Evolutionary conservation across 2,113 vertebrate genomes (phyloP).

Genomic region (Platysteira castanea): DNA sequence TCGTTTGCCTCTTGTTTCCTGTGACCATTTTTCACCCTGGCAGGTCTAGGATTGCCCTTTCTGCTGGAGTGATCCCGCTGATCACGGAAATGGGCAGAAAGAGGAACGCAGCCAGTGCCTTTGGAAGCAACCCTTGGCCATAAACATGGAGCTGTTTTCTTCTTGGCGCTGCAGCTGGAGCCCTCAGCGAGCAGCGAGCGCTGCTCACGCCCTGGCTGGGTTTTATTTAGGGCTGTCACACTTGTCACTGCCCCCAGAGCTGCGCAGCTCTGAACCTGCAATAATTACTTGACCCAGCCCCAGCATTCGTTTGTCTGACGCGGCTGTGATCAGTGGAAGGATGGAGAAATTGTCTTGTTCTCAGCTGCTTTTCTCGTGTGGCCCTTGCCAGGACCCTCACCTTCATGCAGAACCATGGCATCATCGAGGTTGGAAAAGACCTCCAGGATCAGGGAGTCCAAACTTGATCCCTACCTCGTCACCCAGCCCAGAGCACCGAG

Average conservation of each 20-base stretch:
- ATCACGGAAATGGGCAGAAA: neutral
- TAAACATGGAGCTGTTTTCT: neutral
- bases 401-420: neutral
- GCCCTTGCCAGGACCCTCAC: neutral
- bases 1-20: neutral
- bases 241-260: neutral
- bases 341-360: neutral
- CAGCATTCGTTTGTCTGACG: neutral
- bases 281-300: neutral
- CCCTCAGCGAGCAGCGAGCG: neutral
- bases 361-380: neutral
- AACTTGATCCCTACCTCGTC: neutral
- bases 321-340: neutral
- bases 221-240: neutral
- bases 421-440: neutral
- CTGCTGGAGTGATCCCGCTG: neutral
- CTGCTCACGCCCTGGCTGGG: neutral
- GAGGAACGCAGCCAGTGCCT: neutral
- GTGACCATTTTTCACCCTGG: neutral
- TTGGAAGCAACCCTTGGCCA: neutral
- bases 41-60: neutral
- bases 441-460: neutral
- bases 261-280: neutral
- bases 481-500: too few species aligned
- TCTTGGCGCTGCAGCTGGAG: neutral